Evolutionary conservation across 2,888 invertebrate species (phyloP), one percentile per base, ranked within the genome.

Genomic region (Agonopterix arenella): DNA sequence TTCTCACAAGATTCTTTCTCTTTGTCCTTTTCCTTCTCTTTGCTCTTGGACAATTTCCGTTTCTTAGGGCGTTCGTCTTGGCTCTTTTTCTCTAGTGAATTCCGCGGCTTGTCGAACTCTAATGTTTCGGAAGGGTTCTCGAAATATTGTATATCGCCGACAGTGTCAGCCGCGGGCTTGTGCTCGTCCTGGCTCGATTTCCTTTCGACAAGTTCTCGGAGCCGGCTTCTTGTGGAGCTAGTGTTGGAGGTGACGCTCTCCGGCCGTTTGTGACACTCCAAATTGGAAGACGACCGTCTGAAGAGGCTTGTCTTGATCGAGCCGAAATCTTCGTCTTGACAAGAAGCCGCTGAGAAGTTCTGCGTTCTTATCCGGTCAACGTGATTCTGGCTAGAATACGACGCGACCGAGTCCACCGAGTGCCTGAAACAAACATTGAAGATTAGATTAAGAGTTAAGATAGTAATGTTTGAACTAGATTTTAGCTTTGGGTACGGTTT

Each of bases 371-470:
- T 90, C 73, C 89, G 89, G 88, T 90, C 89, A 76, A 89, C 89
- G 90, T 89, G 89, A 85, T 89, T 88, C 86, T 89, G 89, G 73
- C 89, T 90, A 86, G 89, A 89, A 85, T 89, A 88, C 86, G 90
- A 89, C 84, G 89, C 86, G 84, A 89, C 90, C 86, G 90, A 89
- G 85, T 90, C 90, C 82, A 89, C 90, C 77, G 90, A 89, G 83
- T 90, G 90, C 72, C 90, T 90, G 88, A 60, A 89, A 90, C 62
- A 59, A 80, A 82, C 64, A 73, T 56, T 55, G 54, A 50, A 75
- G 80, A 82, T 84, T 78, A 84, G 81, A 80, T 83, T 78, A 79
- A 64, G 69, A 54, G 18, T 11, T 16, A 36, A 62, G 83, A 83
- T 84, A 78, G 67, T 58, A 60, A 49, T 81, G 80, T 84, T 82